Evolutionary conservation across 2,888 invertebrate species (phyloP).

Genomic region (Arctia plantaginis): DNA sequence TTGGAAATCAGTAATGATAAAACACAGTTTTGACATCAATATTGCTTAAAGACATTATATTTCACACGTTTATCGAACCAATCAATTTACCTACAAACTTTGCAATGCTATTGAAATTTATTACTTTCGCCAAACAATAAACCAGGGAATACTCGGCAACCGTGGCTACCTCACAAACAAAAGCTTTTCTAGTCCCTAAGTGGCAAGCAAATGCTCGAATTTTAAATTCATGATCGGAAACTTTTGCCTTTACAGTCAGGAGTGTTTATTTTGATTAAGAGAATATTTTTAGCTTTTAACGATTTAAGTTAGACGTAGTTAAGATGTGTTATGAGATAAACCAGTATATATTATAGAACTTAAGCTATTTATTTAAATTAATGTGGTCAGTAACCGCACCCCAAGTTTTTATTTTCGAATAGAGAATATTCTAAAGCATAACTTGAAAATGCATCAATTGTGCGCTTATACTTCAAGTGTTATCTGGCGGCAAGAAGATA

Average conservation of each 20-base stretch:
- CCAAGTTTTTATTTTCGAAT: too few relatives aligned
- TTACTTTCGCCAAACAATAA: conserved; percentile 20
- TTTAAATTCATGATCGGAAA: conserved; percentile 27
- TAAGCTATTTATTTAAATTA: background rate
- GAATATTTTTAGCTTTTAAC: background rate
- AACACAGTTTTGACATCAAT: background rate
- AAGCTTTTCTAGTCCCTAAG: conserved; percentile 5
- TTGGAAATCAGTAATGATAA: background rate
- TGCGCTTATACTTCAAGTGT: too few relatives aligned
- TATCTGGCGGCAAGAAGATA: too few relatives aligned
- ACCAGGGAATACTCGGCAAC: conserved; percentile 2
- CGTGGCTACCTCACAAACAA: conserved; percentile 9
- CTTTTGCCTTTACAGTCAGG: conserved; percentile 17
- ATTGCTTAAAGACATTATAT: background rate
- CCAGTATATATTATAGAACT: background rate
- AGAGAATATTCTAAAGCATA: too few relatives aligned
- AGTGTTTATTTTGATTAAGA: conserved; percentile 5
- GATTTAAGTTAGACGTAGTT: background rate
- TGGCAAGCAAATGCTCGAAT: conserved; percentile 14
- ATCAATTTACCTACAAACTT: conserved; percentile 25
- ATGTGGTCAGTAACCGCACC: background rate
- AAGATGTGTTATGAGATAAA: background rate
- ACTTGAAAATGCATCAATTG: too few relatives aligned
- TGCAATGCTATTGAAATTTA: conserved; percentile 28
- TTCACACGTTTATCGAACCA: background rate